These are phyloP conservation scores for Gracilinanus agilis DNA, from an alignment of 2,113 vertebrate species.

Conservation along the genomic window DNA sequence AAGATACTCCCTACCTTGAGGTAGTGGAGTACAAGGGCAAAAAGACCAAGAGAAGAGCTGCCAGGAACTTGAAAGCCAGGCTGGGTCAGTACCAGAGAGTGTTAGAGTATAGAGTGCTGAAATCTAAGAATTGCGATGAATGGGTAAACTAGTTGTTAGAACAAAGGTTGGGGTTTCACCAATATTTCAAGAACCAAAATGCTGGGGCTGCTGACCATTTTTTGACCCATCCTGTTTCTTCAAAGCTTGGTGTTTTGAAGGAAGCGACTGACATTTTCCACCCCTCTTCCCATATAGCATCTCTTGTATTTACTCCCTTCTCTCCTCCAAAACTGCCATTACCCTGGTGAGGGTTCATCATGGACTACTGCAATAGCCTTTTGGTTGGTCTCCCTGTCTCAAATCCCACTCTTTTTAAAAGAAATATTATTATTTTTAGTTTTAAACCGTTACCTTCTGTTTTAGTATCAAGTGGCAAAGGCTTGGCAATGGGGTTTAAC, in stretches of 20 bases:
- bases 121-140: not conserved
- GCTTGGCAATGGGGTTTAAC: no score
- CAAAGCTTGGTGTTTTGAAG: not conserved
- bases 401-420: no score
- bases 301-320: not conserved
- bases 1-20: not conserved
- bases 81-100: not conserved
- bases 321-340: not conserved
- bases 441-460: no score
- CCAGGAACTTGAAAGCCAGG: not conserved
- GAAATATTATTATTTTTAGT: no score
- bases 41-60: not conserved
- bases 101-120: not conserved
- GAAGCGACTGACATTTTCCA: not conserved
- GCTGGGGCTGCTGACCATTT: not conserved
- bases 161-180: not conserved
- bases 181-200: not conserved
- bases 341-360: not conserved
- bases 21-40: not conserved
- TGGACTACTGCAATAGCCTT: not conserved
- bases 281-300: not conserved
- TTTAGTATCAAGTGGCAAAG: no score
- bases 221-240: not conserved
- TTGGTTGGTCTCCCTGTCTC: not conserved
- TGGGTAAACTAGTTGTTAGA: not conserved